phyloP scores from a whole-genome alignment of 2,888 invertebrate genomes.

The Leptopilina drosophilae region DNA sequence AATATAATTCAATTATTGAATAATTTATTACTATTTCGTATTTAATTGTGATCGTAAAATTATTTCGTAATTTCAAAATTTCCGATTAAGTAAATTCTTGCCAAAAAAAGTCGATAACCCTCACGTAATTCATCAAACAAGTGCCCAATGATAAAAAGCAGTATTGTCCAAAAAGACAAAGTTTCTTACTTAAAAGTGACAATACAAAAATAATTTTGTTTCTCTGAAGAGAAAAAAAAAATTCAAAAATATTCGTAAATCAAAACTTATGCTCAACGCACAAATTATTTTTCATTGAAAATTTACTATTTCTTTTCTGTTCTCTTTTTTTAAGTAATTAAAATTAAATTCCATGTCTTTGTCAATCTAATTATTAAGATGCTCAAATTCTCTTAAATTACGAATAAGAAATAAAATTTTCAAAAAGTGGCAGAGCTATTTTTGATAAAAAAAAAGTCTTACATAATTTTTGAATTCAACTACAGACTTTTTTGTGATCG shows the following conservation, averaged over 20 bases:
- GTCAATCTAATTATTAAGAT: neutral
- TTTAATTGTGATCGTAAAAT: no score
- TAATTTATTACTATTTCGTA: no score
- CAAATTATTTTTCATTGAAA: neutral
- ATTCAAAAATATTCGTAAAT: neutral
- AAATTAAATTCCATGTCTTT: neutral
- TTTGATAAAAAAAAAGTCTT: neutral
- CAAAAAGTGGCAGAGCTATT: neutral
- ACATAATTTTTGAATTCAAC: neutral
- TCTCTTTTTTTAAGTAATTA: neutral
- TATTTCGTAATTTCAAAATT: no score
- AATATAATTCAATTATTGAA: no score
- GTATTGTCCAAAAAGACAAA: neutral
- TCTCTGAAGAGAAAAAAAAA: neutral
- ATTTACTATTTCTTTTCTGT: no score
- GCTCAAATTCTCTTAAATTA: neutral
- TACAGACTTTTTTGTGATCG: neutral
- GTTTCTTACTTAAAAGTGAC: conserved; percentile 17
- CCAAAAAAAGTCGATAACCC: neutral
- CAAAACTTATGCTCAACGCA: neutral
- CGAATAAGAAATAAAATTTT: no score
- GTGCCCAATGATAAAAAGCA: conserved; percentile 7
- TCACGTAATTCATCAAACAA: conserved; percentile 1
- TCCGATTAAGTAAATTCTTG: no score
- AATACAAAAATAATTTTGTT: neutral